Conservation (phyloP, 2,888 invertebrate genomes). For the Iselma pallidipennis region DNA sequence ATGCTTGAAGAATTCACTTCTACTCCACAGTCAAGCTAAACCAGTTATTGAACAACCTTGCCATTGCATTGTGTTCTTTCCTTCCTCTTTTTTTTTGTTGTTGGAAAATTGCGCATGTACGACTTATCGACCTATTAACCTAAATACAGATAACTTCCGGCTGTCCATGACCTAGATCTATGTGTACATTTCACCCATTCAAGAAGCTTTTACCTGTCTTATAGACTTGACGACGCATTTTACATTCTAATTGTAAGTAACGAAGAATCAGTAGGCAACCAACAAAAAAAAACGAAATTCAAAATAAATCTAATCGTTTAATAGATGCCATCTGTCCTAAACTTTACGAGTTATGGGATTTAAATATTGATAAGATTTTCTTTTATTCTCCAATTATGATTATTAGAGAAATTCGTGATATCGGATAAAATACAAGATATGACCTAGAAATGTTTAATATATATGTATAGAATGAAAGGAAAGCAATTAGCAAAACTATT, state of each 20-base stretch:
- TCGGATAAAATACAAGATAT: neutral
- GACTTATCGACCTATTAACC: conserved; percentile 49
- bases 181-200: conserved; percentile 8
- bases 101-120: conserved; percentile 27
- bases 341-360: no score
- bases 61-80: neutral
- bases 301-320: no score
- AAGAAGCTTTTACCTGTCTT: neutral
- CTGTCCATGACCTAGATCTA: conserved; percentile 43
- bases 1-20: neutral
- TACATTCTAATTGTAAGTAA: conserved; percentile 1
- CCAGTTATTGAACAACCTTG: neutral
- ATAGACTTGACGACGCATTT: neutral
- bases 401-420: neutral
- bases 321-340: no score
- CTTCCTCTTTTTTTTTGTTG: neutral
- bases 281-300: no score
- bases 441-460: neutral
- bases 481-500: no score
- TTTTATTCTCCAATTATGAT: no score
- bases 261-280: no score
- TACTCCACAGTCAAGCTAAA: neutral
- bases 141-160: conserved; percentile 42
- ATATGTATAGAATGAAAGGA: neutral
- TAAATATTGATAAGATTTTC: no score